Base-by-base conservation (phyloP, 2,797 vertebrate genomes). In the Dendrocincla tyrannina region DNA sequence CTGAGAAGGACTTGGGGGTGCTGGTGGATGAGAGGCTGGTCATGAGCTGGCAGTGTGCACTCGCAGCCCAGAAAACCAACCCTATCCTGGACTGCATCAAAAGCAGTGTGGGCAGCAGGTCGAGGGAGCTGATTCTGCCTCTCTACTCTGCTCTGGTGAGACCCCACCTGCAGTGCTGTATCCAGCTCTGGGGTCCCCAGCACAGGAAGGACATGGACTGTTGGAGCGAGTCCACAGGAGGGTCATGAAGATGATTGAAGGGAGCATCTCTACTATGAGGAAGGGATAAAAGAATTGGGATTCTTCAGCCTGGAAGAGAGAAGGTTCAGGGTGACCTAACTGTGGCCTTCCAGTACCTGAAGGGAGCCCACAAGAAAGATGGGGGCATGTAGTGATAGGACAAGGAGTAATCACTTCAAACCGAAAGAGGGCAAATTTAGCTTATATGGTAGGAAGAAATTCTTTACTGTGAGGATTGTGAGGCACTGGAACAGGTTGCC, bases 101-200 rank as follows among this genome's bases (percentile, higher is more conserved):
- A 64, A 70, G 19, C 50, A 70, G 28, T 0, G 1, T 27, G 50
- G 58, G 8, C 39, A 58, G 50, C 11, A 3, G 64, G 20, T 2
- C 0, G 0, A 39, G 64, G 24, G 8, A 33, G 9, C 5, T 25
- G 25, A 52, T 35, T 41, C 44, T 27, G n/a, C 5, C 42, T 16
- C 7, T 53, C 20, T 41, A 8, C 16, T 24, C 35, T 20, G 3
- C 37, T 27, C 6, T 53, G 35, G 11, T 46, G 50, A 69, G 42
- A 69, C 11, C 7, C 49, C 50, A 52, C 11, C 3, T 13, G 28
- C 3, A 14, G 19, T 18, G 72, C 64, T 63, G 11, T 30, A 10
- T 33, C 27, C 72, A 70, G 44, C 17, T 50, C 50, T 44, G 42
- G 37, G 7, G 1, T 33, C 10, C 10, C 12, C 4, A 72, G 44